Conservation (phyloP, 2,113 vertebrate genomes). For the Henicopernis longicauda region DNA sequence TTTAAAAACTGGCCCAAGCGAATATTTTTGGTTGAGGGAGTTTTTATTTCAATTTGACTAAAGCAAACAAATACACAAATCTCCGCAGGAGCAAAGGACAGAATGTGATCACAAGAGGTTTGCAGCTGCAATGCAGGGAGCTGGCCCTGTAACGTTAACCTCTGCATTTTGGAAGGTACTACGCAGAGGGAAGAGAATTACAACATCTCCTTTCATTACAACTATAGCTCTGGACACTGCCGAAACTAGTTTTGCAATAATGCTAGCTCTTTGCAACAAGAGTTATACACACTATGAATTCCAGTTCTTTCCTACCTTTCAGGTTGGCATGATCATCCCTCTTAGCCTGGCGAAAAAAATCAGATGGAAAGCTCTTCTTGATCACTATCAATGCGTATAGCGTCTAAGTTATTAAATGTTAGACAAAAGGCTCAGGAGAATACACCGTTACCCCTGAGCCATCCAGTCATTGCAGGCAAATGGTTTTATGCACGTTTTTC, state of each 20-base stretch:
- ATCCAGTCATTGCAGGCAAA: neutral
- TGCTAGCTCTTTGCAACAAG: conserved; percentile 21
- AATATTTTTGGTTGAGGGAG: neutral
- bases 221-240: neutral
- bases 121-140: neutral
- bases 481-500: neutral
- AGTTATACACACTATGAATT: neutral
- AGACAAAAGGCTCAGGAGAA: neutral
- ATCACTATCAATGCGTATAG: neutral
- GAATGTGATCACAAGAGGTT: accelerated
- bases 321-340: conserved; percentile 41
- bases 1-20: neutral
- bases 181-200: neutral
- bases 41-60: neutral
- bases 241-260: conserved; percentile 19
- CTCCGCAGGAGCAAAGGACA: neutral
- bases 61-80: neutral
- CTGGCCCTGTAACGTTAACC: neutral
- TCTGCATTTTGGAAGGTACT: neutral
- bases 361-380: conserved; percentile 9
- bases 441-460: neutral
- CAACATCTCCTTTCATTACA: neutral
- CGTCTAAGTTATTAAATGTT: neutral
- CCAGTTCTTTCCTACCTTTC: conserved; percentile 46
- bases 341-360: neutral